These are phyloP conservation scores for Hippocampus comes DNA, from an alignment of 2,113 vertebrate species.

Conservation along the genomic window DNA sequence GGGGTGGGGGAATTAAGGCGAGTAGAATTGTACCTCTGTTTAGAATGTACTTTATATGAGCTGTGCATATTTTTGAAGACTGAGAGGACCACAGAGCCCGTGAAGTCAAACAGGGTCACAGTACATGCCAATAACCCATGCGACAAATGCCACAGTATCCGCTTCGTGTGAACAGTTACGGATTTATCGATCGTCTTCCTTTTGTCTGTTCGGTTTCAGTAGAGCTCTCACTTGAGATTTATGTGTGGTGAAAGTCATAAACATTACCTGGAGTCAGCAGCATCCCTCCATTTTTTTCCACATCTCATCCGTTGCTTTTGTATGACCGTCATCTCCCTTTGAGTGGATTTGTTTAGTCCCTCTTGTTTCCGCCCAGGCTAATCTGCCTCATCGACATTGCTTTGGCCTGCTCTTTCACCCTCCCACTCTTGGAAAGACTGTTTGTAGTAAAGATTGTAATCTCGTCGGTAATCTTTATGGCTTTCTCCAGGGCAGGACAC, in stretches of 20 bases:
- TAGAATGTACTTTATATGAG: slow-evolving; percentile 8
- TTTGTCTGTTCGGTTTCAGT: slow-evolving; percentile 55
- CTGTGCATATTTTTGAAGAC: slow-evolving; percentile 22
- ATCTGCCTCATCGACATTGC: slow-evolving; percentile 62
- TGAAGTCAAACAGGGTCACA: slow-evolving; percentile 42
- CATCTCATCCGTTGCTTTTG: slow-evolving; percentile 51
- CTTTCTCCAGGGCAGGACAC: slow-evolving; percentile 52
- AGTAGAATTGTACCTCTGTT: background rate
- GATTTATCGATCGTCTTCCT: slow-evolving; percentile 65
- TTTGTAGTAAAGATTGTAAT: slow-evolving; percentile 70
- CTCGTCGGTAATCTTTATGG: slow-evolving; percentile 69
- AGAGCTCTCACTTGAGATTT: slow-evolving; percentile 44
- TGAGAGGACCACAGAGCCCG: slow-evolving; percentile 22
- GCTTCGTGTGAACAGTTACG: slow-evolving; percentile 52
- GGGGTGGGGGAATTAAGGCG: background rate
- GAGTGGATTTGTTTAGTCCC: slow-evolving; percentile 62
- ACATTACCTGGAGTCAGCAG: slow-evolving; percentile 59
- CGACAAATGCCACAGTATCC: slow-evolving; percentile 59
- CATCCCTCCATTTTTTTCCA: slow-evolving; percentile 31
- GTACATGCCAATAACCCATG: slow-evolving; percentile 43
- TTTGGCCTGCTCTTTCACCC: slow-evolving; percentile 51
- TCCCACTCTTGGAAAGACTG: slow-evolving; percentile 47
- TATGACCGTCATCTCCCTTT: slow-evolving; percentile 48
- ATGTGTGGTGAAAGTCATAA: slow-evolving; percentile 56
- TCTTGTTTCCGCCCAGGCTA: slow-evolving; percentile 54